Evolutionary conservation across 1,140 invertebrate genomes (phyloP).

Genomic region (Drosophila carrolli): DNA sequence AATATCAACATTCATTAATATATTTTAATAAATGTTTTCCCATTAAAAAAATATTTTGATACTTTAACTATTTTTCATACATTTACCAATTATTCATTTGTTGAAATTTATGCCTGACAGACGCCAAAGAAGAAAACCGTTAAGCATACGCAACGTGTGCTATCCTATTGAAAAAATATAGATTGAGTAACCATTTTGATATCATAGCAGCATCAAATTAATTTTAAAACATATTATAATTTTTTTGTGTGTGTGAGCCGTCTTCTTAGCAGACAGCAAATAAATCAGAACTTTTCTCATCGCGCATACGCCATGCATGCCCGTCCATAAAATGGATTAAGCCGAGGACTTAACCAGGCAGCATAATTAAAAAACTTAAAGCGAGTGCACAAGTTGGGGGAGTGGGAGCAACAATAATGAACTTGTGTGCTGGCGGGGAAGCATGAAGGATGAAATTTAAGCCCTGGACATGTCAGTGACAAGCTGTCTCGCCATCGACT

Average conservation of each 20-base stretch:
- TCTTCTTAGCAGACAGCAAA: not conserved
- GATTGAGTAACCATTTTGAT: too few relatives aligned
- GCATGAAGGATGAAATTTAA: slow-evolving; percentile 42
- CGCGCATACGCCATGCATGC: slow-evolving; percentile 28
- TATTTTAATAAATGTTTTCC: too few relatives aligned
- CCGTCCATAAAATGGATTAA: slow-evolving; percentile 38
- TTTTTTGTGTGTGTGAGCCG: not conserved
- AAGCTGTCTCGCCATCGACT: slow-evolving; percentile 47
- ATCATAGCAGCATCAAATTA: too few relatives aligned
- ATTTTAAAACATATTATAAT: not conserved
- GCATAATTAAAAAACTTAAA: slow-evolving; percentile 54
- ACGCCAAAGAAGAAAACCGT: too few relatives aligned
- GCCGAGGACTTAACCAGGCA: slow-evolving; percentile 15
- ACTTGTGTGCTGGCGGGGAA: slow-evolving; percentile 15
- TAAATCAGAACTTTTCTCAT: slow-evolving; percentile 11
- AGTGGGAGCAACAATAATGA: slow-evolving; percentile 17
- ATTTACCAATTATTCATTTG: too few relatives aligned
- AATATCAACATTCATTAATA: too few relatives aligned
- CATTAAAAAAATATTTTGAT: too few relatives aligned
- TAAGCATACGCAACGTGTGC: not conserved
- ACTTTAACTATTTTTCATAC: too few relatives aligned
- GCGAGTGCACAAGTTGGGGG: not conserved
- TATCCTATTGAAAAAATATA: too few relatives aligned
- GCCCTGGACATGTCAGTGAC: slow-evolving; percentile 38
- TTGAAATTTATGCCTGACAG: too few relatives aligned